Conservation (phyloP, 1,140 invertebrate species). For the Steinernema feltiae region DNA sequence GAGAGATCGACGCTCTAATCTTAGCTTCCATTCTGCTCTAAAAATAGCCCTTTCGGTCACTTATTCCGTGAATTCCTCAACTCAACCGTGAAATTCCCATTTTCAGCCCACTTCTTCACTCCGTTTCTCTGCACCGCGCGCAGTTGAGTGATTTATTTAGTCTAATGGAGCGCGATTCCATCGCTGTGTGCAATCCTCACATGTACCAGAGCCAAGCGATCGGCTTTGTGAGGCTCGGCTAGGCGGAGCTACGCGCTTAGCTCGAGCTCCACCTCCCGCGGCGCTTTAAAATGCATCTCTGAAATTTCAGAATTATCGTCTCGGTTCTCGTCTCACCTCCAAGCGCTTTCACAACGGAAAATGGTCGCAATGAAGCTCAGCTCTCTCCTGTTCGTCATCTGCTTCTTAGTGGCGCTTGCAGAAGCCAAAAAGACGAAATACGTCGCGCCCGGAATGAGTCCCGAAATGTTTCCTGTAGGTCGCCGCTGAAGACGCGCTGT, state of each 20-base stretch:
- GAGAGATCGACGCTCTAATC: too few species aligned
- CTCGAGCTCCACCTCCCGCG: background rate
- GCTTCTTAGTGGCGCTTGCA: background rate
- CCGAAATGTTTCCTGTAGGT: constrained; percentile 4
- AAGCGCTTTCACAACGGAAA: background rate
- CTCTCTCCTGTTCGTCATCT: background rate
- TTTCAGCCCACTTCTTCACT: background rate
- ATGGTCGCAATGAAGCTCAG: background rate
- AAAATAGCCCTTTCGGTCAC: background rate
- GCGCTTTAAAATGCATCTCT: background rate
- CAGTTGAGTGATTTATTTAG: too few species aligned
- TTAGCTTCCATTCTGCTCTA: background rate
- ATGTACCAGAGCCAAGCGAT: too few species aligned
- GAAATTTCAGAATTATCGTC: background rate
- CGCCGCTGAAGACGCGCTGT: background rate
- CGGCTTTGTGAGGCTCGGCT: background rate
- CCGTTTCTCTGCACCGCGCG: background rate
- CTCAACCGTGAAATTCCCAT: background rate
- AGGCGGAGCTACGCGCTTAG: background rate
- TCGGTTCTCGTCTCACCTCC: too few species aligned
- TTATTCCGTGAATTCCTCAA: background rate
- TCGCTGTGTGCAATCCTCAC: too few species aligned
- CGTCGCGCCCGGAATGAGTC: background rate
- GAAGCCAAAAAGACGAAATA: background rate
- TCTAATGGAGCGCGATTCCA: too few species aligned